Base-by-base conservation (phyloP, 2,797 vertebrate genomes). In the Neosilurus hyrtlii region DNA sequence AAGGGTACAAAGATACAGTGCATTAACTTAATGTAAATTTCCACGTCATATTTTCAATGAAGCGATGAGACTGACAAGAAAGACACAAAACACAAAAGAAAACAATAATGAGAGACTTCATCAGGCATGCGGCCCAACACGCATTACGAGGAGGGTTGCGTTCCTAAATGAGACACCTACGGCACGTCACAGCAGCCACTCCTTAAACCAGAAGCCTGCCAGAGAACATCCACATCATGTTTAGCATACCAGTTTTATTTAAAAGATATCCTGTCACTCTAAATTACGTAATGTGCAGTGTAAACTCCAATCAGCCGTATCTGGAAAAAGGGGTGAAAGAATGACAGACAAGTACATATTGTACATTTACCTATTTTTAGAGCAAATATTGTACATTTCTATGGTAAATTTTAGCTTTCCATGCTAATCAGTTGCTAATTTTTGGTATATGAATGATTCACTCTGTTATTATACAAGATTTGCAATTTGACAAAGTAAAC, bases 91-190 rank as follows among this genome's bases (percentile, higher is more conserved):
- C 61, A 14, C 3, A 24, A 35, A 35, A n/a, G n/a, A n/a, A n/a
- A n/a, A n/a, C n/a, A n/a, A n/a, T 52, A 70, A 9, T 51, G 84
- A 89, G 83, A 82, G 18, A 87, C 77, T 83, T 66, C 51, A 82
- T 82, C 82, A 92, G 89, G 90, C 90, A 94, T 93, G 93, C 85
- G 81, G 90, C 74, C 87, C 59, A 85, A 86, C 92, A 51, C 0
- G 86, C 78, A 67, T 16, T 30, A 79, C 87, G 15, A 77, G 84
- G 26, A 24, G 49, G 66, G 77, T 67, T 66, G 22, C 70, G 7
- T 74, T 78, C 35, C 67, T 81, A 3, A 52, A 49, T 9, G 10
- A 12, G 57, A 77, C 59, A 54, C 52, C 18, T 70, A 78, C 10
- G 0, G 9, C 37, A 71, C 68, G 63, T 20, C 65, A 71, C 26